A percentile compares a stretch with the other conserved stretches of the same genome.
These are phyloP conservation scores for Cacatua alba DNA, from an alignment of 2,113 vertebrate genomes.

Conservation along the genomic window DNA sequence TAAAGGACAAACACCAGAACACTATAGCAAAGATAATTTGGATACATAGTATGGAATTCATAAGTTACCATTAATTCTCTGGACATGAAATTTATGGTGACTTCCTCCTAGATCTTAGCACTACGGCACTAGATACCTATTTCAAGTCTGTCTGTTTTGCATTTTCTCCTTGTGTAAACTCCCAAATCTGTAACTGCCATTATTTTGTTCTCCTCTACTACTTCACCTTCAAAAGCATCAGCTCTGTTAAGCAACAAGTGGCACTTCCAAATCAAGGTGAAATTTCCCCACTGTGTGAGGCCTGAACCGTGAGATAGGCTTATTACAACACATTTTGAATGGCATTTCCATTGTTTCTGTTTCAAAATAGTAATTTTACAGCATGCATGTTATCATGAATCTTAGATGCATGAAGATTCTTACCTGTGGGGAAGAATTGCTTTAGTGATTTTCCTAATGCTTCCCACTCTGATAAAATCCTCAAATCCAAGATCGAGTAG, in stretches of 20 bases:
- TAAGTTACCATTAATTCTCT: background rate
- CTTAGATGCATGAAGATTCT: background rate
- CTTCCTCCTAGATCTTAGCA: background rate
- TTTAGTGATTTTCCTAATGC: constrained; percentile 82
- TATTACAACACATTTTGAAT: background rate
- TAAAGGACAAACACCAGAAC: background rate
- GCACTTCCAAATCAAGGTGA: background rate
- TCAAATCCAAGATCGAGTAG: constrained; percentile 82
- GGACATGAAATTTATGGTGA: background rate
- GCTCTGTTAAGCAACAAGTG: background rate
- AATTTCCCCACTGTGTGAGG: accelerated
- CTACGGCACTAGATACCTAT: background rate
- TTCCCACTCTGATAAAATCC: constrained; percentile 83
- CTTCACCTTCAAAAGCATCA: background rate
- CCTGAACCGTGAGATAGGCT: accelerated
- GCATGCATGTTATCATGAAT: no score
- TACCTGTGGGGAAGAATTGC: constrained; percentile 83
- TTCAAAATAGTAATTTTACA: background rate
- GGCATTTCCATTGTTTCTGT: background rate
- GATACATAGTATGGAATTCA: background rate
- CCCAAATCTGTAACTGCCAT: background rate
- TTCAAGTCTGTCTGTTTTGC: background rate
- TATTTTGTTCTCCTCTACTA: background rate
- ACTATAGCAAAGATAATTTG: background rate
- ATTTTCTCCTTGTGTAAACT: background rate